Base-by-base conservation (phyloP, 2,113 vertebrate genomes). In the Megaleporinus macrocephalus region DNA sequence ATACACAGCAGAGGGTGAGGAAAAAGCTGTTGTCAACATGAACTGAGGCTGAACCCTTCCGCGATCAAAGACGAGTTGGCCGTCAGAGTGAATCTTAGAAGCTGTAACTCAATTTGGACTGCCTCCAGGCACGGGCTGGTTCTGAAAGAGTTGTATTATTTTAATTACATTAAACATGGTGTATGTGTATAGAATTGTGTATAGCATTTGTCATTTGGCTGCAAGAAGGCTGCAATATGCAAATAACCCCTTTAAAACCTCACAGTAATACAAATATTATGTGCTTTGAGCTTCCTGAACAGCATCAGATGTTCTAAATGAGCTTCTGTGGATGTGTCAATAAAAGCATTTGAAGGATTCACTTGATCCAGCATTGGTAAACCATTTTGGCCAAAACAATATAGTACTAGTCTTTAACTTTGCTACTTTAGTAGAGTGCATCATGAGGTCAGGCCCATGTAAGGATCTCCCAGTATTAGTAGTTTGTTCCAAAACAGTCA, bases 31-130 rank as follows among this genome's bases (percentile, higher is more conserved):
- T 69, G 72, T 69, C 72, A 57, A 20, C 30, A 0, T 81, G 80
- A 76, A 82, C 62, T 44, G 73, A 33, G 63, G 30, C 18, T 82
- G 73, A 82, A 76, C 63, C 69, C 72, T 44, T 74, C n/a, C 36
- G 61, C 36, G 33, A 29, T 57, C 55, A 7, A 55, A 55, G 53
- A 55, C 18, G 20, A 51, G 29, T 26, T 61, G 6, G 29, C 20
- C 53, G 55, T 26, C 73, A 33, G 30, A 82, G 49, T 33, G 24
- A 49, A 69, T 69, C 33, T 59, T 59, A 13, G 24, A 41, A 18
- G 0, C 51, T 76, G n/a, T 13, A 16, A 9, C 11, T 63, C 15
- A 13, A 9, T 63, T 27, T 29, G 73, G 73, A 41, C 41, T 73
- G 5, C 11, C 53, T 63, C 1, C 18, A 47, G 24, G 51, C 24